A percentile compares a stretch with the other conserved stretches of the same genome.
Evolutionary conservation across 2,797 vertebrate species (phyloP).

Genomic region (Poeciliopsis infans): DNA sequence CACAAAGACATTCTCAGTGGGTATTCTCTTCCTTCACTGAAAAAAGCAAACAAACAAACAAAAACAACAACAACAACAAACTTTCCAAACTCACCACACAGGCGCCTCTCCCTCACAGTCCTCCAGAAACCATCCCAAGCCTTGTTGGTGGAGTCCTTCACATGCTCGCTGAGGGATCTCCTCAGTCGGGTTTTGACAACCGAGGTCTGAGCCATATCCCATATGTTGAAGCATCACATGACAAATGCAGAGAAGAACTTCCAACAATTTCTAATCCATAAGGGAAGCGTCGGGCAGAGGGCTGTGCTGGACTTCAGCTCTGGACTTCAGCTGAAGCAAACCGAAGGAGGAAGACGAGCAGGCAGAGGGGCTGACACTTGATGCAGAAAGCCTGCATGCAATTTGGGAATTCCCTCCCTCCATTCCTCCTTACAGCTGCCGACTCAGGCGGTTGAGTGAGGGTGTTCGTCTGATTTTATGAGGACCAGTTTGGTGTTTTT

Average conservation of each 20-base stretch:
- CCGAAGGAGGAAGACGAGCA: constrained; percentile 19
- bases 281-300: constrained; percentile 6
- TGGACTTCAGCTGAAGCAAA: constrained; percentile 29
- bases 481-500: background rate
- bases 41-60: background rate
- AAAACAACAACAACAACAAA: background rate
- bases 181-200: constrained; percentile 67
- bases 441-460: constrained; percentile 30
- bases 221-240: constrained; percentile 34
- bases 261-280: constrained; percentile 20
- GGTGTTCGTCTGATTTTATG: background rate
- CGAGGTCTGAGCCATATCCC: constrained; percentile 69
- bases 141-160: constrained; percentile 81
- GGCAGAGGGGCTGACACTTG: constrained; percentile 61
- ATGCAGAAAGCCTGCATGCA: constrained; percentile 72
- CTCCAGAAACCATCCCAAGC: constrained; percentile 87
- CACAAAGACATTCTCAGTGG: background rate
- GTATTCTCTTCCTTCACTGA: background rate
- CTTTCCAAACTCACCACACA: constrained; percentile 81
- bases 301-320: constrained; percentile 6
- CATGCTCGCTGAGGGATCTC: constrained; percentile 85
- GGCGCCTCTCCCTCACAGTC: constrained; percentile 79
- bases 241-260: background rate
- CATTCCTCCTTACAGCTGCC: constrained; percentile 51
- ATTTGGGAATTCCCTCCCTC: constrained; percentile 57